phyloP scores from a whole-genome alignment of 1,140 invertebrate species.

The Chrysopa pallens region DNA sequence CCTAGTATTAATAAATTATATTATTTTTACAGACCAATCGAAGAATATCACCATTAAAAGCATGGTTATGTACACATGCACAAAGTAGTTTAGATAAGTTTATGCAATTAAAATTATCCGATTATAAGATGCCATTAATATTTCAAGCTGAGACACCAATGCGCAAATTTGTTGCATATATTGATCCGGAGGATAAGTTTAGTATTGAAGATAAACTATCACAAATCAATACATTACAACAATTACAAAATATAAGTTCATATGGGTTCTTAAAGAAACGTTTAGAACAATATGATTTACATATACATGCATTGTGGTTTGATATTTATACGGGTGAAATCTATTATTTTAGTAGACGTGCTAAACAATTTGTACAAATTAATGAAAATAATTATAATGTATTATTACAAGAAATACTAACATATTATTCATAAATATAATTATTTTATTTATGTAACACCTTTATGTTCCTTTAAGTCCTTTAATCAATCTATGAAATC shows the following conservation, averaged over 20 bases:
- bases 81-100: slow-evolving; percentile 67
- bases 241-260: slow-evolving; percentile 85
- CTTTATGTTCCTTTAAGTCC: not conserved
- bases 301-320: slow-evolving; percentile 91
- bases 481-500: no score
- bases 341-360: slow-evolving; percentile 75
- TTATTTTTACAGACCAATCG: slow-evolving; percentile 25
- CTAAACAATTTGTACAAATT: slow-evolving; percentile 67
- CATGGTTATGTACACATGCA: slow-evolving; percentile 82
- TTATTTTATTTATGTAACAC: slow-evolving; percentile 4
- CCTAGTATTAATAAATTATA: not conserved
- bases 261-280: slow-evolving; percentile 81
- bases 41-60: slow-evolving; percentile 68
- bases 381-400: slow-evolving; percentile 61
- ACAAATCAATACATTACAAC: slow-evolving; percentile 86
- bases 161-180: slow-evolving; percentile 79
- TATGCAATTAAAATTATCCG: slow-evolving; percentile 45
- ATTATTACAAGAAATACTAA: slow-evolving; percentile 55
- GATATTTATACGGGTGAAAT: slow-evolving; percentile 94
- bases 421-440: slow-evolving; percentile 52
- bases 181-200: slow-evolving; percentile 85
- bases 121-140: slow-evolving; percentile 54
- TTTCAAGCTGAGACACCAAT: slow-evolving; percentile 76
- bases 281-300: slow-evolving; percentile 61
- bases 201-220: slow-evolving; percentile 81